phyloP scores from a whole-genome alignment of 1,140 invertebrate species.

The Philotrypesis tridentata region DNA sequence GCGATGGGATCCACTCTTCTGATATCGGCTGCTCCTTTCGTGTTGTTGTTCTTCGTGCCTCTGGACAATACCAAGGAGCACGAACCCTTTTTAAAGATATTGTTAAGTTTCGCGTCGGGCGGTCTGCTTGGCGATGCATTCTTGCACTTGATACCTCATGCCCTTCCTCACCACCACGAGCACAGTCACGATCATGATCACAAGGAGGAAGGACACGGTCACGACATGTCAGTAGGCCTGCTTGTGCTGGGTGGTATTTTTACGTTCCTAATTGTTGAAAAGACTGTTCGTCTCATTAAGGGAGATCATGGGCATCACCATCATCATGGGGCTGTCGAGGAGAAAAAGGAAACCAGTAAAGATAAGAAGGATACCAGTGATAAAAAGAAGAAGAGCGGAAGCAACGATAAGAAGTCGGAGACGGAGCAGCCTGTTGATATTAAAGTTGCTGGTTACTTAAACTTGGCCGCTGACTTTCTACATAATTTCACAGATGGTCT shows the following conservation, averaged over 20 bases:
- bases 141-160: constrained; percentile 96
- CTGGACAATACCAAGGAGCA: constrained; percentile 89
- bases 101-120: constrained; percentile 95
- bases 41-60: constrained; percentile 95
- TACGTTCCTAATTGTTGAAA: constrained; percentile 93
- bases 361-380: constrained; percentile 67
- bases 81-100: constrained; percentile 89
- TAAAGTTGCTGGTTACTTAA: constrained; percentile 94
- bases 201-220: constrained; percentile 76
- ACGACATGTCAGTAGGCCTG: constrained; percentile 91
- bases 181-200: constrained; percentile 74
- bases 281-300: constrained; percentile 92
- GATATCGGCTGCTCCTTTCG: constrained; percentile 94
- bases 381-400: constrained; percentile 59
- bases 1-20: constrained; percentile 91
- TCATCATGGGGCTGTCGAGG: constrained; percentile 55
- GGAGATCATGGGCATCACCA: constrained; percentile 80
- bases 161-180: constrained; percentile 80
- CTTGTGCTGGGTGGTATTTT: constrained; percentile 94
- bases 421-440: constrained; percentile 77
- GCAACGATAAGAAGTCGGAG: constrained; percentile 50
- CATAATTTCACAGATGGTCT: constrained; percentile 98
- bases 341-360: constrained; percentile 70
- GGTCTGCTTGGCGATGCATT: constrained; percentile 97
- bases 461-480: constrained; percentile 94